These are phyloP conservation scores for Maniola jurtina DNA, from an alignment of 1,140 invertebrate species.

Conservation along the genomic window DNA sequence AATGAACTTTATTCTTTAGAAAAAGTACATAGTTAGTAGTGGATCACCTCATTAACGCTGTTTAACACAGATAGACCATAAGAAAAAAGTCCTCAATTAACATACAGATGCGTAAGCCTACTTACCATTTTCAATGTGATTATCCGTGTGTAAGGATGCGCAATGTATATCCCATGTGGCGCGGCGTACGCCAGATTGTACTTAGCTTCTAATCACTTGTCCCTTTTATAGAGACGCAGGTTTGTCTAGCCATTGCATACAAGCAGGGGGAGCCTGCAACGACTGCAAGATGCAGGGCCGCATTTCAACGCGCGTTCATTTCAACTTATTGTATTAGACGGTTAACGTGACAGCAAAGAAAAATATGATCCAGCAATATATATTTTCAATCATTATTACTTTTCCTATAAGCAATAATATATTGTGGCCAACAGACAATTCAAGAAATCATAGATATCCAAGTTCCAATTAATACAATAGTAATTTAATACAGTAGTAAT, in stretches of 20 bases:
- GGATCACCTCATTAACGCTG: neutral
- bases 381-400: too few relatives aligned
- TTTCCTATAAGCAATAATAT: too few relatives aligned
- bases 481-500: too few relatives aligned
- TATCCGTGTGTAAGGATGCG: slow-evolving; percentile 36
- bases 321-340: neutral
- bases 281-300: slow-evolving; percentile 62
- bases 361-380: neutral
- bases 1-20: too few relatives aligned
- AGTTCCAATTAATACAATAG: too few relatives aligned
- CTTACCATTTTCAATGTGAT: slow-evolving; percentile 58
- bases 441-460: too few relatives aligned
- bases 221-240: slow-evolving; percentile 75
- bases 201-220: slow-evolving; percentile 70
- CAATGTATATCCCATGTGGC: slow-evolving; percentile 61
- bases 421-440: too few relatives aligned
- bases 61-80: neutral
- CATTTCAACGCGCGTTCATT: slow-evolving; percentile 32
- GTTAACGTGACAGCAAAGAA: slow-evolving; percentile 10
- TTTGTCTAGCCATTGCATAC: slow-evolving; percentile 72
- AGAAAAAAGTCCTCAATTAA: neutral
- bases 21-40: too few relatives aligned
- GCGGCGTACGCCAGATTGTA: slow-evolving; percentile 68
- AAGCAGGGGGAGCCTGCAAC: slow-evolving; percentile 66
- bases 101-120: slow-evolving; percentile 21